Base-by-base conservation (phyloP, 2,797 vertebrate species). In the Etheostoma perlongum region DNA sequence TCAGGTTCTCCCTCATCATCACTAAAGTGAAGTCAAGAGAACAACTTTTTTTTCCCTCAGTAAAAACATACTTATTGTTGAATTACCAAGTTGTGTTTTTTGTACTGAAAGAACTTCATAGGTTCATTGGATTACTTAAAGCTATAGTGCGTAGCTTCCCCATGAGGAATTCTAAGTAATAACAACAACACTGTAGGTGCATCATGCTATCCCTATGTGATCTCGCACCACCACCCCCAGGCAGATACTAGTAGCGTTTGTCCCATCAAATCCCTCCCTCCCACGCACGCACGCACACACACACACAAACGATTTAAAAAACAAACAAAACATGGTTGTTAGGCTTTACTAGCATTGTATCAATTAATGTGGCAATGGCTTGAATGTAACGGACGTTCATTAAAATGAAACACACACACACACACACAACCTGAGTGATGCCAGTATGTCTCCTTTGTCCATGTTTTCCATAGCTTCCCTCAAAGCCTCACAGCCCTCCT, bases 401-500 rank as follows among this genome's bases (percentile, higher is more conserved):
- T 33, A 33, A 33, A 5, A 33, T 33, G 1, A 33, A n/a, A 59
- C 30, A 40, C 5, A 57, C 5, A 10, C 4, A 33, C 70, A 57
- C 15, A 36, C 16, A 9, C 2, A 1, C 68, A 93, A 98, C 98
- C 97, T 97, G 84, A 99, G 95, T 7, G 98, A 96, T 1, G 94
- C 95, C 87, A 99, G 94, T 70, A 97, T 90, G 40, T 94, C 81
- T 71, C 89, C 94, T 95, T 96, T 97, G 85, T 92, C 95, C 92
- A 95, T 95, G 78, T 92, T 80, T 53, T 97, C 96, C 76, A 99
- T 94, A 14, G 92, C 90, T 67, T 99, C 97, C 78, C 94, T 97
- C 61, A 99, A 87, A 73, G 96, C 94, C 54, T 98, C 96, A 69
- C 98, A 99, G 58, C 98, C 97, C 49, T 98, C 96, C 82, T 96